Evolutionary conservation across 1,140 invertebrate species (phyloP), one percentile per base, ranked within the genome.

Genomic region (Goniozus legneri): DNA sequence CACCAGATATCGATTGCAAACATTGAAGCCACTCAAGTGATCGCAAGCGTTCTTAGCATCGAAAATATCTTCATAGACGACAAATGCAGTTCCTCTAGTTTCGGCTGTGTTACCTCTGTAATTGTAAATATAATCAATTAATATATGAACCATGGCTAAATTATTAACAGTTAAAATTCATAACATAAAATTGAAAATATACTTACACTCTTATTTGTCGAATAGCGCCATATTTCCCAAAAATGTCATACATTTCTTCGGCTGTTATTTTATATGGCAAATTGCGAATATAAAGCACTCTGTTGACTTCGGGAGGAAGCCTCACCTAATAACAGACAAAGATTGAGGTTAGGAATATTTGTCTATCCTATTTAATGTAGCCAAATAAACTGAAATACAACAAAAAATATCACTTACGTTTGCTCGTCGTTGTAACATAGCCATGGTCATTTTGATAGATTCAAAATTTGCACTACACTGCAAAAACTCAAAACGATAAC

Each of bases 221-320:
- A 46, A 99, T 98, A 12, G 97, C 96, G 65, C 97, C 97, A 80
- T 98, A 99, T 82, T 99, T 99, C 24, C 97, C 97, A 83, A 99
- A 99, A 55, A 99, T 99, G 78, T 99, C 97, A 70, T 99, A 99
- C 97, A 99, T 99, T 85, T 99, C 97, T 79, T 99, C 97, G n/a
- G 92, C 92, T 41, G 95, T 98, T 44, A 99, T 99, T 81, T 98
- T 99, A 65, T 99, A 99, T 1, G 97, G 97, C 37, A 99, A 78
- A 79, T 99, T 99, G 63, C 95, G 83, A 2, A 99, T 87, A 66
- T 98, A 99, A 12, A 99, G 76, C 40, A 99, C 93, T 70, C 96
- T 81, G 73, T 99, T 99, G 1, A 99, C 97, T 82, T 99, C 97
- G 44, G 97, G 97, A 30, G 97, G 96, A 50, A 99, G 81, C 53